phyloP scores from a whole-genome alignment of 2,797 vertebrate species.

The Thunnus albacares region DNA sequence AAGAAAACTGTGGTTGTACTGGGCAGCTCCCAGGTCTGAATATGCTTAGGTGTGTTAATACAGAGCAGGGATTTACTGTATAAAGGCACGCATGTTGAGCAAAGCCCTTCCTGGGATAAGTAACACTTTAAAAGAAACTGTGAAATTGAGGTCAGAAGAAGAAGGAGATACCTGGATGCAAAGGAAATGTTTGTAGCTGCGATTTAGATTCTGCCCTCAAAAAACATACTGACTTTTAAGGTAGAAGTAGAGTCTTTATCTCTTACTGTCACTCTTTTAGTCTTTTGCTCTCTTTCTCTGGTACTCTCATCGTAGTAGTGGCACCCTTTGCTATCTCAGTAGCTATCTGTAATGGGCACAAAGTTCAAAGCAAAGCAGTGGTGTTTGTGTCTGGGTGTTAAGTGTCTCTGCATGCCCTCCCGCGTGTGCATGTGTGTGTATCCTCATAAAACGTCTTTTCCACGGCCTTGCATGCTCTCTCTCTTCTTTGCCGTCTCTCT shows the following conservation, averaged over 20 bases:
- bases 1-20: slow-evolving; percentile 35
- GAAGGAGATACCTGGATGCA: slow-evolving; percentile 49
- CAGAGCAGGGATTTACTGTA: slow-evolving; percentile 38
- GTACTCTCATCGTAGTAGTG: slow-evolving; percentile 56
- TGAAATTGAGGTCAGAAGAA: slow-evolving; percentile 62
- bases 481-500: neutral
- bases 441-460: slow-evolving; percentile 52
- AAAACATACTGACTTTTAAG: slow-evolving; percentile 59
- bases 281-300: slow-evolving; percentile 53
- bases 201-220: slow-evolving; percentile 51
- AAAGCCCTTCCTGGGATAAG: slow-evolving; percentile 40
- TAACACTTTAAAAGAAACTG: slow-evolving; percentile 55
- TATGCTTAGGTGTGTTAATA: slow-evolving; percentile 56
- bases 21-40: slow-evolving; percentile 65
- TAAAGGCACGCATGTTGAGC: slow-evolving; percentile 44
- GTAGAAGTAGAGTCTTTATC: slow-evolving; percentile 63
- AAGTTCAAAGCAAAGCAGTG: slow-evolving; percentile 68
- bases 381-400: slow-evolving; percentile 66
- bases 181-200: slow-evolving; percentile 50
- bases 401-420: slow-evolving; percentile 55
- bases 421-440: slow-evolving; percentile 39
- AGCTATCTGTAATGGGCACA: slow-evolving; percentile 72
- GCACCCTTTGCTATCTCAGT: slow-evolving; percentile 71
- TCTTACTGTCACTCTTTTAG: slow-evolving; percentile 57
- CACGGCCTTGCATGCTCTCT: slow-evolving; percentile 25